Evolutionary conservation across 2,797 vertebrate genomes (phyloP).

Genomic region (Phoebastria nigripes): DNA sequence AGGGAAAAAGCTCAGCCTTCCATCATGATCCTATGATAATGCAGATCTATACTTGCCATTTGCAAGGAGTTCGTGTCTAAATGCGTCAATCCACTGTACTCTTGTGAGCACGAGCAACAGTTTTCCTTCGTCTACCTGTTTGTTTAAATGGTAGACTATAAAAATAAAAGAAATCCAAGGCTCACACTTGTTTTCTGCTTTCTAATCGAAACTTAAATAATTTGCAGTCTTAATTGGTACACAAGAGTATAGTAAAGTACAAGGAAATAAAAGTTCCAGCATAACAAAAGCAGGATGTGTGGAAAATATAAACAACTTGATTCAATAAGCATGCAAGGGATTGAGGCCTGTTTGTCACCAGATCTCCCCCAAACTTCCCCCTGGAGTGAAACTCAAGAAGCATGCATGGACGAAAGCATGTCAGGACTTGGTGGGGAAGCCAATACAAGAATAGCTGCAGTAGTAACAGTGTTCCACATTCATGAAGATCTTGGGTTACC

Average conservation of each 20-base stretch:
- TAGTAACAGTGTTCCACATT: slow-evolving; percentile 57
- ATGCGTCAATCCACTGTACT: not conserved
- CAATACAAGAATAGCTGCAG: slow-evolving; percentile 65
- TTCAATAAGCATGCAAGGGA: slow-evolving; percentile 4
- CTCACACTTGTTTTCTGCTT: not conserved
- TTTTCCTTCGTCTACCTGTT: not conserved
- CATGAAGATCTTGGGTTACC: slow-evolving; percentile 60
- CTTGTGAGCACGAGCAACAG: not conserved
- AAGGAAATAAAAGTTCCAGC: not conserved
- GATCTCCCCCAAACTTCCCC: slow-evolving; percentile 57
- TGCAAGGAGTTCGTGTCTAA: not conserved
- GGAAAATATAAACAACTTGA: slow-evolving; percentile 34
- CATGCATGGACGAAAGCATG: slow-evolving; percentile 55
- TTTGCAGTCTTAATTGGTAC: not conserved
- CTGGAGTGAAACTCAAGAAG: slow-evolving; percentile 61
- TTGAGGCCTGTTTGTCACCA: slow-evolving; percentile 67
- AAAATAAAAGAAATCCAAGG: not conserved
- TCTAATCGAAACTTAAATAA: not conserved
- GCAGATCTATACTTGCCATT: not conserved
- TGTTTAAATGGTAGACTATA: not conserved
- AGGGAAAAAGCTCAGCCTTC: not conserved
- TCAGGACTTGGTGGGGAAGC: slow-evolving; percentile 68
- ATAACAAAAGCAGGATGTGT: slow-evolving; percentile 2
- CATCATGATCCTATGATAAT: not conserved
- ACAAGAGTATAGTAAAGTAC: not conserved